Evolutionary conservation across 2,888 invertebrate genomes (phyloP), one percentile per base, ranked within the genome.

Genomic region (Koerneria pararmatus): DNA sequence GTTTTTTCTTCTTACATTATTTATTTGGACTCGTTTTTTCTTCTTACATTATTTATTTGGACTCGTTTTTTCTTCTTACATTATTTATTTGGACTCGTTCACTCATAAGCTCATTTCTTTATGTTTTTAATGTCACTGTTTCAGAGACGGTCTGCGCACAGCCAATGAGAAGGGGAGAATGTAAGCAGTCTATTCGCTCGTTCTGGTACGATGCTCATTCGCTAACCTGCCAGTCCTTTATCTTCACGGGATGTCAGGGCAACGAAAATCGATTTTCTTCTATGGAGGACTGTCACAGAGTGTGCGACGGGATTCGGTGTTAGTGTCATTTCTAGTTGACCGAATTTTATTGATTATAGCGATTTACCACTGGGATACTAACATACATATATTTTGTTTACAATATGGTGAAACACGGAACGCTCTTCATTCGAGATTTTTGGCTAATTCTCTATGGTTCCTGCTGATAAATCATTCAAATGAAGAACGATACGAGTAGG

Each of bases 131-230:
- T n/a, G n/a, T n/a, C n/a, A n/a, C n/a, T n/a, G 24, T 65, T 72
- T n/a, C 69, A 76, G 76, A 75, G 62, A 76, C 76, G 6, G 68
- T 76, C 1, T 76, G 76, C 65, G 74, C 74, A 1, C 74, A 76
- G 37, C 76, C 74, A 0, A 67, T 74, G 0, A 62, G 74, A n/a
- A 70, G 72, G 15, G 76, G 76, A 1, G 76, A 76, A 54, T 76
- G 76, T 58, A 76, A 74, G 62, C 74, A 76, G 35, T 70, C 72
- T 41, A 74, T 76, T 29, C 69, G 74, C 2, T 71, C 72, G 46
- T 76, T 74, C 59, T 76, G 74, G 74, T 67, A 63, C 32, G 63
- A 46, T 19, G 41, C 53, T n/a, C 37, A 53, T 19, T 31, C 37
- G 11, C n/a, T 61, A 32, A 53, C 62, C 1, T 62, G 62, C 53